A percentile compares a stretch with the other conserved stretches of the same genome.
Evolutionary conservation across 2,113 vertebrate species (phyloP).

Genomic region (Petrocephalus microphthalmus): DNA sequence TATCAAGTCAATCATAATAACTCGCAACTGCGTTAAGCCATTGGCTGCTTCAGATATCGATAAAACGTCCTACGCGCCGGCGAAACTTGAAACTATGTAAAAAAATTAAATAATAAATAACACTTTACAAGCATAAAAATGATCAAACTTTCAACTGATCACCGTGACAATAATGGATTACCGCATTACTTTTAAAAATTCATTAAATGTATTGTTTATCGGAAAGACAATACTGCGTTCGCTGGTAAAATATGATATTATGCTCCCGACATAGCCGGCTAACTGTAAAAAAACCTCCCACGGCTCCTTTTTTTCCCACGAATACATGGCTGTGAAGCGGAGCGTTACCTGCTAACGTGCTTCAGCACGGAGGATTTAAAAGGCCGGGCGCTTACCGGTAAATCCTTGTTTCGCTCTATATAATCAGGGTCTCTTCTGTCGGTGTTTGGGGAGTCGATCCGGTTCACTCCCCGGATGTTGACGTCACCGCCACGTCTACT

Average conservation of each 20-base stretch:
- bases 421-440: slow-evolving; percentile 33
- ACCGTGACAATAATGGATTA: neutral
- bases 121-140: neutral
- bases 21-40: neutral
- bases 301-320: neutral
- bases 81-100: slow-evolving; percentile 12
- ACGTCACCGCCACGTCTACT: slow-evolving; percentile 68
- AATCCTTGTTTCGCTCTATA: slow-evolving; percentile 20
- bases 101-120: neutral
- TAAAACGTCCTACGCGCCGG: neutral
- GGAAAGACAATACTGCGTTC: neutral
- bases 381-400: slow-evolving; percentile 9
- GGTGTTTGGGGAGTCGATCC: slow-evolving; percentile 58
- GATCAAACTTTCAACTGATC: neutral
- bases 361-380: neutral
- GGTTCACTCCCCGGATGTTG: slow-evolving; percentile 55
- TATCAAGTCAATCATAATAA: slow-evolving; percentile 26
- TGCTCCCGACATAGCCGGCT: neutral
- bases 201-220: neutral
- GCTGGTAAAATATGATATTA: neutral
- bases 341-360: neutral
- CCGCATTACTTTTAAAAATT: neutral
- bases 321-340: neutral
- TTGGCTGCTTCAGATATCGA: slow-evolving; percentile 18
- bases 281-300: neutral